Base-by-base conservation (phyloP, 1,140 invertebrate species). In the Diplogasteroides magnus region DNA sequence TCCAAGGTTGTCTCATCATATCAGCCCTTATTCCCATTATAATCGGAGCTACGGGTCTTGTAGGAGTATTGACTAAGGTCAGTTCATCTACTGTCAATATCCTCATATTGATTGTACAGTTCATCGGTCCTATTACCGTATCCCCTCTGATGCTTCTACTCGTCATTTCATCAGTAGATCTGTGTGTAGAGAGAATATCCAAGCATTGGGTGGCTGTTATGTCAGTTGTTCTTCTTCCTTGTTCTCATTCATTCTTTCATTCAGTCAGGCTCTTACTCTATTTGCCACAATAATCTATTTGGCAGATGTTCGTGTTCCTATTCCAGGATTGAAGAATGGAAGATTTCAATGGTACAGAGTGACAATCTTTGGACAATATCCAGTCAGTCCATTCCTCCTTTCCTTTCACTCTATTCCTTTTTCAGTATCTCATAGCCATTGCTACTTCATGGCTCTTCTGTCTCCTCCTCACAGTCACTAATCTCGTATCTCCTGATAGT, bases 11-110 rank as follows among this genome's bases (percentile, higher is more conserved):
- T 19, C 68, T 81, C 26, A 74, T 81, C 37, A 62, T 73, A 19
- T 81, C 79, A 11, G 67, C 77, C 0, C 57, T 82, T 28, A 66
- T 81, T 58, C 81, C 79, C 29, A 77, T 83, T 56, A 55, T 83
- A 29, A 78, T 83, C 31, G 82, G 78, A 2, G 63, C 64, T 2
- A 79, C 77, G 37, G 82, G 82, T 25, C 57, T 83, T 28, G 78
- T 85, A 27, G 84, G 84, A 19, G 65, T 82, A 25, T 61, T 86
- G 0, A 77, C 84, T 2, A 77, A 80, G 37, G 74, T 73, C 31
- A 77, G 77, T 56, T 72, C 75, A 1, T 75, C 77, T 27, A 68
- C 79, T 27, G 79, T 77, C 55, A 19, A 6, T 11, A 48, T 48
- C 37, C 37, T 48, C 37, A 11, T n/a, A n/a, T n/a, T n/a, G n/a